A percentile compares a stretch with the other conserved stretches of the same genome.
Evolutionary conservation across 2,113 vertebrate genomes (phyloP).

Genomic region (Cephalopterus ornatus): DNA sequence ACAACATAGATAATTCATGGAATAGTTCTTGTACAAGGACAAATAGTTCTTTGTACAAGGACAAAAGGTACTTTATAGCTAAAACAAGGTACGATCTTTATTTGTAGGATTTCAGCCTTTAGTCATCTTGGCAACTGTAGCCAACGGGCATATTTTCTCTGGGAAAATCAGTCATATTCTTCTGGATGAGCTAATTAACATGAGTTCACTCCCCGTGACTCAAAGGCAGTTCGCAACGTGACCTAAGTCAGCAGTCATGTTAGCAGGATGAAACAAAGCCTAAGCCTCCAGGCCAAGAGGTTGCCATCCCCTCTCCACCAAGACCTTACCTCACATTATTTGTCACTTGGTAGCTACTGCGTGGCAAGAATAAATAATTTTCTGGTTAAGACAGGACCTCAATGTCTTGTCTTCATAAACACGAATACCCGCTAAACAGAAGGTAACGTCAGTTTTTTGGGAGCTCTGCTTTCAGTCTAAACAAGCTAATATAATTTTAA

Average conservation of each 20-base stretch:
- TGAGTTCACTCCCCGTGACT: background rate
- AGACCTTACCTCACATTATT: background rate
- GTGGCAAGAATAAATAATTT: background rate
- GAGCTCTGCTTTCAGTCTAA: background rate
- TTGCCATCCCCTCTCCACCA: background rate
- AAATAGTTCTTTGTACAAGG: background rate
- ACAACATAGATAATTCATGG: fast-evolving
- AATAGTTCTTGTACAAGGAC: background rate
- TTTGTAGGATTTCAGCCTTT: background rate
- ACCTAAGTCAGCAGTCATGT: background rate
- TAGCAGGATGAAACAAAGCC: background rate
- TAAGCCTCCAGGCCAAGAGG: background rate
- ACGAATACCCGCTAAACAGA: background rate
- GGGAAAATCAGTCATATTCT: background rate
- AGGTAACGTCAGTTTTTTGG: background rate
- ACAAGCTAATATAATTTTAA: background rate
- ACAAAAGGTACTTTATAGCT: background rate
- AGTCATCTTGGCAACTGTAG: background rate
- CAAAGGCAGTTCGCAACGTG: background rate
- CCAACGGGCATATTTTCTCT: background rate
- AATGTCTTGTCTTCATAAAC: background rate
- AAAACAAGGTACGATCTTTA: background rate
- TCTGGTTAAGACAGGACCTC: background rate
- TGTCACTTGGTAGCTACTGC: background rate
- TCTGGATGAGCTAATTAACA: background rate